phyloP scores from a whole-genome alignment of 2,888 invertebrate species.

The Cerastis rubricosa region DNA sequence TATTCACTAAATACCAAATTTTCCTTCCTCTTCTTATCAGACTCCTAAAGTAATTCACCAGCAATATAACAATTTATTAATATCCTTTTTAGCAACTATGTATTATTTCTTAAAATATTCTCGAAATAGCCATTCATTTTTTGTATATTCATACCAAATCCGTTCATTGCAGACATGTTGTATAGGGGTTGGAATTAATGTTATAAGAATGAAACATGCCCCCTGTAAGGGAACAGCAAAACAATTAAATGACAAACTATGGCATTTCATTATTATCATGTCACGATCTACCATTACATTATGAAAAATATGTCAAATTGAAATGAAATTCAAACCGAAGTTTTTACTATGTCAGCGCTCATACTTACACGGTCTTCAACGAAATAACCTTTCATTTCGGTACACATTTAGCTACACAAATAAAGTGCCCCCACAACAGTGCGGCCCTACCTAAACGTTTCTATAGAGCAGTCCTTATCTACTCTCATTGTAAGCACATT shows the following conservation, averaged over 20 bases:
- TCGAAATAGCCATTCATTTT: neutral
- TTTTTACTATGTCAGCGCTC: neutral
- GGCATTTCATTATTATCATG: too few species aligned
- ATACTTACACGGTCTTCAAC: neutral
- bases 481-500: slow-evolving; percentile 55
- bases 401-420: slow-evolving; percentile 40
- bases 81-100: neutral
- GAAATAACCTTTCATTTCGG: slow-evolving; percentile 8
- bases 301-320: too few species aligned
- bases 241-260: too few species aligned
- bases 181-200: too few species aligned
- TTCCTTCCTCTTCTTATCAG: slow-evolving; percentile 3
- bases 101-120: neutral
- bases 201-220: too few species aligned
- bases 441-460: slow-evolving; percentile 41
- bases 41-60: neutral
- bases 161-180: too few species aligned
- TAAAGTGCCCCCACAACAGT: slow-evolving; percentile 9
- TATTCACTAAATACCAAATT: neutral
- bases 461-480: slow-evolving; percentile 53
- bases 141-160: too few species aligned
- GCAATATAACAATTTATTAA: neutral
- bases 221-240: too few species aligned
- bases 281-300: too few species aligned
- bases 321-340: too few species aligned